A percentile compares a stretch with the other conserved stretches of the same genome.
These are phyloP conservation scores for Spheniscus humboldti DNA, from an alignment of 2,797 vertebrate species.

Conservation along the genomic window DNA sequence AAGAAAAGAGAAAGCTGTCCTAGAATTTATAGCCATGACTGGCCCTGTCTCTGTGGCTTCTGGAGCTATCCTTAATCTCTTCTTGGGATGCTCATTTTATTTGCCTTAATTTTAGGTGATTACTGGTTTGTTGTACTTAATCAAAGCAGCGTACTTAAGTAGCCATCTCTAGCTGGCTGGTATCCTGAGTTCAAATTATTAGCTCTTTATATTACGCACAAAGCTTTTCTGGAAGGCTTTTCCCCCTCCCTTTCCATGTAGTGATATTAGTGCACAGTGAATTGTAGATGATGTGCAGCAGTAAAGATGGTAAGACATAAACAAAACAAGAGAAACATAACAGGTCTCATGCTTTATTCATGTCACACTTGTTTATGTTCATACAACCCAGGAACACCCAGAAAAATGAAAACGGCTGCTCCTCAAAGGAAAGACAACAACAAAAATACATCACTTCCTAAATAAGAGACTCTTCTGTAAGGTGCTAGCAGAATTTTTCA, in stretches of 20 bases:
- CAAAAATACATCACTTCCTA: neutral
- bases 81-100: neutral
- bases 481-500: neutral
- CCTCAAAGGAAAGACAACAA: neutral
- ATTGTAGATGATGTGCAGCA: neutral
- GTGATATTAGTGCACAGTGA: neutral
- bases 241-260: rapidly evolving
- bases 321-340: neutral
- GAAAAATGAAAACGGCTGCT: constrained; percentile 23
- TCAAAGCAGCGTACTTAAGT: neutral
- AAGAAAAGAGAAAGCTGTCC: neutral
- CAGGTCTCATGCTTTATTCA: constrained; percentile 39
- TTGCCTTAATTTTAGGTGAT: neutral
- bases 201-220: neutral
- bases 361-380: constrained; percentile 23
- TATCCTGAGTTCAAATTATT: neutral
- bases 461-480: neutral
- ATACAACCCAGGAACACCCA: neutral
- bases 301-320: neutral
- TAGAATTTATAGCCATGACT: neutral
- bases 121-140: neutral
- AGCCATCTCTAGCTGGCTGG: neutral
- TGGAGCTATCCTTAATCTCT: neutral
- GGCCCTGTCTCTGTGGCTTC: neutral
- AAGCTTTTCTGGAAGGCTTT: neutral